Conservation (phyloP, 53 echinoderm and acorn worm genomes). For the Hippasteria phrygiana region DNA sequence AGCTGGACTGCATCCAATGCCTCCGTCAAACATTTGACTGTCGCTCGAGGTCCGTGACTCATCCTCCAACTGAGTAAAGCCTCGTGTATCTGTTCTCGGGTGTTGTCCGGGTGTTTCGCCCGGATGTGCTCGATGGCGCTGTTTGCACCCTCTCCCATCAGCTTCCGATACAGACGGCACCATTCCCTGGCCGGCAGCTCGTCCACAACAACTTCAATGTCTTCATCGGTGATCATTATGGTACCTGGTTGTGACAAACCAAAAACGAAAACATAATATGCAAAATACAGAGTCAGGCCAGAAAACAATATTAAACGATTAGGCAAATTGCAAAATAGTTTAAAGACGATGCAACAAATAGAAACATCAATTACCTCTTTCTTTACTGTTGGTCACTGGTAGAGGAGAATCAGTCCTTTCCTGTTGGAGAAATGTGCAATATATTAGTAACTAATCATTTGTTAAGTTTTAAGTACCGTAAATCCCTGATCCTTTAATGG, state of each 20-base stretch:
- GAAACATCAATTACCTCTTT: background rate
- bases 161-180: constrained; percentile 43
- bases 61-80: constrained; percentile 25
- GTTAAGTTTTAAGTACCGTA: background rate
- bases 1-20: background rate
- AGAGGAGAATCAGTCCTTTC: background rate
- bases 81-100: constrained; percentile 16
- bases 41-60: background rate
- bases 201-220: background rate
- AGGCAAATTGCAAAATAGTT: background rate
- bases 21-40: background rate
- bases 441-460: background rate
- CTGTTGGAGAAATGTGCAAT: background rate
- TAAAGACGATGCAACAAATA: background rate
- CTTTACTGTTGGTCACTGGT: background rate
- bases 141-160: constrained; percentile 13
- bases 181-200: constrained; percentile 3
- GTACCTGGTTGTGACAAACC: background rate
- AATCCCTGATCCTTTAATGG: background rate
- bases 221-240: background rate
- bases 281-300: background rate
- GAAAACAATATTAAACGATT: background rate
- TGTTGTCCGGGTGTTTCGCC: constrained; percentile 6
- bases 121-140: constrained; percentile 7
- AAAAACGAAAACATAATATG: background rate